phyloP scores from a whole-genome alignment of 2,797 vertebrate species.

The Mionectes olivaceus region DNA sequence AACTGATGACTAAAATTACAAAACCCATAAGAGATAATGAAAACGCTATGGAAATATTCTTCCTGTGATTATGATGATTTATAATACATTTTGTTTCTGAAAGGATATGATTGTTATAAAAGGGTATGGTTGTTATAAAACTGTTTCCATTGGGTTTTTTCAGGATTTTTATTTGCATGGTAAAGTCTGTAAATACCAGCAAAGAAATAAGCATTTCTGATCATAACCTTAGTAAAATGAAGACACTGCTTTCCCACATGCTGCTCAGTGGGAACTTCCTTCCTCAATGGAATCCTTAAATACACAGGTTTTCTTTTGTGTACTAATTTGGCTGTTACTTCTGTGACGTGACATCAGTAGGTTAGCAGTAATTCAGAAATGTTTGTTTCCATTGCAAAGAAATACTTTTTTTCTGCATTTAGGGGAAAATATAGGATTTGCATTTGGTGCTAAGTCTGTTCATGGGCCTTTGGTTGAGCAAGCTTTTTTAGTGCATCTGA shows the following conservation, averaged over 20 bases:
- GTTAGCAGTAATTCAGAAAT: not conserved
- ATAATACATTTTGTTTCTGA: not conserved
- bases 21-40: not conserved
- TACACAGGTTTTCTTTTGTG: not conserved
- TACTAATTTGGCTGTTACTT: not conserved
- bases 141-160: not conserved
- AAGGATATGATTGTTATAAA: not conserved
- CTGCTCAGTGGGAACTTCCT: not conserved
- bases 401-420: not conserved
- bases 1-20: not conserved
- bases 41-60: not conserved
- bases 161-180: not conserved
- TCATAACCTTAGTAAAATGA: not conserved
- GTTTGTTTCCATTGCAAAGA: not conserved
- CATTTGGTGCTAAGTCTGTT: not conserved
- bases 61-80: not conserved
- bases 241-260: not conserved
- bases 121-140: not conserved
- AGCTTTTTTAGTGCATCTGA: not conserved
- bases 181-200: not conserved
- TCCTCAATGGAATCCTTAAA: not conserved
- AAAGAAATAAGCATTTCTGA: constrained; percentile 3
- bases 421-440: not conserved
- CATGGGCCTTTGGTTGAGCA: not conserved
- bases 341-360: not conserved